A percentile compares a stretch with the other conserved stretches of the same genome.
Evolutionary conservation across 2,888 invertebrate genomes (phyloP).

Genomic region (Sinodicranocentrus sp.): DNA sequence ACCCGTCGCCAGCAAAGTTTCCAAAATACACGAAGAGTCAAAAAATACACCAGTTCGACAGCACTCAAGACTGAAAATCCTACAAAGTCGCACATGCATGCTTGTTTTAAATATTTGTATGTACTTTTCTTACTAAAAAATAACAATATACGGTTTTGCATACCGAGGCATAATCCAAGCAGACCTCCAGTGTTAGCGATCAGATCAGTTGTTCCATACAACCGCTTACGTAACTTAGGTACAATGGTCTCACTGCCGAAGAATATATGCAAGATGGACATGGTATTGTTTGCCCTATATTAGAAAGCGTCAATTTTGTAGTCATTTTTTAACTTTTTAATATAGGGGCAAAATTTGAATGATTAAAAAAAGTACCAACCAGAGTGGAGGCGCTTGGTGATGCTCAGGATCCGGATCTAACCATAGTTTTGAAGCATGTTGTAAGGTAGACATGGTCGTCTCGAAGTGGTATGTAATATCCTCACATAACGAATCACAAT

Average conservation of each 20-base stretch:
- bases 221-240: conserved; percentile 38
- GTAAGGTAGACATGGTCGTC: conserved; percentile 39
- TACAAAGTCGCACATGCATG: not conserved
- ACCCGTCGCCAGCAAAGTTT: conserved; percentile 20
- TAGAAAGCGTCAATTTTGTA: not conserved
- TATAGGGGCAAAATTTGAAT: not conserved
- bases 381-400: not conserved
- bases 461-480: conserved; percentile 61
- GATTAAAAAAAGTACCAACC: not conserved
- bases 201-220: conserved; percentile 33
- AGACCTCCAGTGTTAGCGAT: conserved; percentile 59
- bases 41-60: conserved; percentile 68
- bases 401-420: not conserved
- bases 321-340: no score
- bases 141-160: not conserved
- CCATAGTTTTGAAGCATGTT: conserved; percentile 28
- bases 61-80: conserved; percentile 68
- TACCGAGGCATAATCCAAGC: conserved; percentile 68
- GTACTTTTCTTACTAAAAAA: not conserved
- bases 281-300: conserved; percentile 32
- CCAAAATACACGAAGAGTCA: conserved; percentile 61
- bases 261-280: conserved; percentile 52
- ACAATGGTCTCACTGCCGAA: conserved; percentile 45
- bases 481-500: conserved; percentile 61
- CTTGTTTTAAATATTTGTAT: not conserved